Evolutionary conservation across 2,113 vertebrate genomes (phyloP).

Genomic region (Apistogramma diplotaenia): DNA sequence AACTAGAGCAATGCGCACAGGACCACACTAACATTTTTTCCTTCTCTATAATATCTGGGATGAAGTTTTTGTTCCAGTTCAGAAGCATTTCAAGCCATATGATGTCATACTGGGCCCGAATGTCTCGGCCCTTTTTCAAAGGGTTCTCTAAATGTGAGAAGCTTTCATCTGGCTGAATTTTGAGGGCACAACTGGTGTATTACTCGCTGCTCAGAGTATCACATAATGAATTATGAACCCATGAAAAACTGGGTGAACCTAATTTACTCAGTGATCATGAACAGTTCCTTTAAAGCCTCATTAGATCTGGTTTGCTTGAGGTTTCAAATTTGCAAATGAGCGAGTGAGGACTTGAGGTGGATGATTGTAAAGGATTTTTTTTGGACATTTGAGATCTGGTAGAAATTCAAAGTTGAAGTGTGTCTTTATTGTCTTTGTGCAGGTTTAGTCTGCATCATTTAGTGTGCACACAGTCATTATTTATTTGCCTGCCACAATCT

Average conservation of each 20-base stretch:
- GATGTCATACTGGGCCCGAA: constrained; percentile 8
- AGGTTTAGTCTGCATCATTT: neutral
- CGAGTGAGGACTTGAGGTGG: neutral
- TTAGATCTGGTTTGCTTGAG: neutral
- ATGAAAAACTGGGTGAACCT: neutral
- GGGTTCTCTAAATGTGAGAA: neutral
- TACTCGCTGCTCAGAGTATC: neutral
- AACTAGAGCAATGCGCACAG: neutral
- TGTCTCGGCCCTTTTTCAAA: constrained; percentile 6
- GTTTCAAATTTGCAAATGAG: too few species aligned
- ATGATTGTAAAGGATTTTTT: neutral
- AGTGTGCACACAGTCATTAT: neutral
- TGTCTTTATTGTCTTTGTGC: neutral
- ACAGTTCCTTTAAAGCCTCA: neutral
- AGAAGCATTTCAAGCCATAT: constrained; percentile 36
- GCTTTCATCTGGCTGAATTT: neutral
- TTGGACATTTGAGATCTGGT: neutral
- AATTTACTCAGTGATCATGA: neutral
- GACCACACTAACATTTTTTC: neutral
- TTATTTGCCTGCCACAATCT: neutral
- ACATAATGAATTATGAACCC: neutral
- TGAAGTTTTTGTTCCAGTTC: neutral
- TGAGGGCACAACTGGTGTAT: neutral
- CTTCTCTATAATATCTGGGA: constrained; percentile 12
- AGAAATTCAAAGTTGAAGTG: neutral